These are phyloP conservation scores for Tanytarsus gracilentus DNA, from an alignment of 2,888 invertebrate genomes.

Conservation along the genomic window DNA sequence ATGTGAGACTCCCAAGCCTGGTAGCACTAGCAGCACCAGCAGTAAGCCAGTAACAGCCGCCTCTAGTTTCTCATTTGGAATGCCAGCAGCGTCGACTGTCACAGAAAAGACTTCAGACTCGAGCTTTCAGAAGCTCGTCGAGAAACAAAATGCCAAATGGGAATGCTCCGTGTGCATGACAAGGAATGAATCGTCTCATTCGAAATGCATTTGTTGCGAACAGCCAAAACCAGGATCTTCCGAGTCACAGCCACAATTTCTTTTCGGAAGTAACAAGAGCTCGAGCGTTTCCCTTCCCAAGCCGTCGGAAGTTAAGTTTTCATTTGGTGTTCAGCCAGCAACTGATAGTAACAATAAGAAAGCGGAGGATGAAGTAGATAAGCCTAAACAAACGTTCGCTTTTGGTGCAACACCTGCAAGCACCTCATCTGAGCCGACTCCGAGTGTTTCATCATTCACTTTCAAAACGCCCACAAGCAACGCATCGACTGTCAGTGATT, in stretches of 20 bases:
- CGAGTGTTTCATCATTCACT: background rate
- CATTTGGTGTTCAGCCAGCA: slow-evolving; percentile 16
- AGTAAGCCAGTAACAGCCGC: slow-evolving; percentile 22
- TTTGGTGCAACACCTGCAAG: background rate
- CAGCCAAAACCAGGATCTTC: slow-evolving; percentile 45
- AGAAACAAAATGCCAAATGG: slow-evolving; percentile 45
- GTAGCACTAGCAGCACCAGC: slow-evolving; percentile 21
- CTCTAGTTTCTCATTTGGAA: slow-evolving; percentile 10
- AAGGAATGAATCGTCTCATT: slow-evolving; percentile 45
- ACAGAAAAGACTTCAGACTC: slow-evolving; percentile 32
- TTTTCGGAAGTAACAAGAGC: slow-evolving; percentile 36
- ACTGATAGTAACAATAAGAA: too few relatives aligned
- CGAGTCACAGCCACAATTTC: slow-evolving; percentile 34
- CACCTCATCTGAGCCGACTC: background rate
- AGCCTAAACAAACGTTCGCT: slow-evolving; percentile 2
- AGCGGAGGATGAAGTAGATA: slow-evolving; percentile 20
- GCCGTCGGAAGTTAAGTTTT: slow-evolving; percentile 30
- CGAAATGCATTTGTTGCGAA: slow-evolving; percentile 52
- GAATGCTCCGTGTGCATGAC: slow-evolving; percentile 55
- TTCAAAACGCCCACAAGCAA: background rate
- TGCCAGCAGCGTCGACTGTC: slow-evolving; percentile 12
- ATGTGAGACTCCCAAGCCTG: slow-evolving; percentile 46
- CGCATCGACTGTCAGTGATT: background rate
- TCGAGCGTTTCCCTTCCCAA: slow-evolving; percentile 21
- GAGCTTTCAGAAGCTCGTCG: slow-evolving; percentile 40